These are phyloP conservation scores for Phengaris arion DNA, from an alignment of 2,888 invertebrate genomes.

Conservation along the genomic window DNA sequence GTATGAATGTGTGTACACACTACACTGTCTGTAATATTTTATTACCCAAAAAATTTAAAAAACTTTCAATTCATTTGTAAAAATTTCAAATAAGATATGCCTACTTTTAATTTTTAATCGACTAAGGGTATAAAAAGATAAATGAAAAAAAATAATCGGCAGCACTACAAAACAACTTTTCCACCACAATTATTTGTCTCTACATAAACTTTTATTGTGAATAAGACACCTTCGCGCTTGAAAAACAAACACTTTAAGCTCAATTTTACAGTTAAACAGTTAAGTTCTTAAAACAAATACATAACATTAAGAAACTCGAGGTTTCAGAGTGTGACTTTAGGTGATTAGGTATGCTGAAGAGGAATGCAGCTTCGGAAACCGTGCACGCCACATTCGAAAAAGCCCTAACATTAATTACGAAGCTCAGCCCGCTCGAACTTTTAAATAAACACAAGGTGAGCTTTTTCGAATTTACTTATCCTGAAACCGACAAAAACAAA, in stretches of 20 bases:
- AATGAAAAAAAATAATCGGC: no score
- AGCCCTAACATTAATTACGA: slow-evolving; percentile 1
- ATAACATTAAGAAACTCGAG: background rate
- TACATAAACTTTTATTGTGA: no score
- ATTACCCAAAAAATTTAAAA: no score
- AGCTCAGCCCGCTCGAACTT: background rate
- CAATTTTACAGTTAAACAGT: background rate
- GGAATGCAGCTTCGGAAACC: background rate
- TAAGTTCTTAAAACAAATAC: background rate
- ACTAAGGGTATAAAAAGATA: no score
- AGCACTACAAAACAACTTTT: no score
- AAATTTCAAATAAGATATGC: no score
- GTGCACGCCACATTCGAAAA: background rate
- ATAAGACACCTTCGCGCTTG: background rate
- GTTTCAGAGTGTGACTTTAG: background rate
- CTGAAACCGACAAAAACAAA: background rate
- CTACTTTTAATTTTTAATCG: no score
- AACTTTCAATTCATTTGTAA: no score
- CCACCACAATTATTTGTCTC: no score
- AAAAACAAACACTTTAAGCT: background rate
- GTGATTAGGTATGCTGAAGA: slow-evolving; percentile 12
- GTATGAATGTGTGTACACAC: no score
- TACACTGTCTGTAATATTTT: no score
- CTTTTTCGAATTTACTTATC: background rate
- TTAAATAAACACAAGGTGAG: slow-evolving; percentile 1